phyloP scores from a whole-genome alignment of 2,888 invertebrate genomes.

The Drosophila aldrichi region DNA sequence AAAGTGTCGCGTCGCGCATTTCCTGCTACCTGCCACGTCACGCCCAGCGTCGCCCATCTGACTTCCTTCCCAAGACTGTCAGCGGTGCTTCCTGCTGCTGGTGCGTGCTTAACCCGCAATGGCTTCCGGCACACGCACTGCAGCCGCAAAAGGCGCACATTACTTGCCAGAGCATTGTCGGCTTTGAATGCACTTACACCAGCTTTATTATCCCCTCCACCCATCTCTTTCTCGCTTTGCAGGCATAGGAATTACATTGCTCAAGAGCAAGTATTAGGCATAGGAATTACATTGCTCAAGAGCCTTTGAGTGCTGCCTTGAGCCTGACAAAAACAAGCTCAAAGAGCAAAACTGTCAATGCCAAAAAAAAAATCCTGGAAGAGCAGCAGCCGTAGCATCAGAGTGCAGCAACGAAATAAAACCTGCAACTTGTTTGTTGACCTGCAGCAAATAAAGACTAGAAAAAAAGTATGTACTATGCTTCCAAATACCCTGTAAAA shows the following conservation, averaged over 20 bases:
- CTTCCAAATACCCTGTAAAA: neutral
- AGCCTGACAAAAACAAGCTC: constrained; percentile 24
- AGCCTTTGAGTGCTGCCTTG: constrained; percentile 46
- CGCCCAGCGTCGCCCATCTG: neutral
- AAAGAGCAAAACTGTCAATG: constrained; percentile 35
- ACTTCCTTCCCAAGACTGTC: constrained; percentile 33
- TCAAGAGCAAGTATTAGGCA: constrained; percentile 54
- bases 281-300: constrained; percentile 52
- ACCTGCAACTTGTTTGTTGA: constrained; percentile 48
- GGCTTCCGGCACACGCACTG: constrained; percentile 73
- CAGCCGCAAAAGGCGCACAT: constrained; percentile 56
- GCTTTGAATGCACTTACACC: constrained; percentile 45
- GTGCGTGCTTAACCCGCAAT: constrained; percentile 69
- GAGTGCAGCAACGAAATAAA: constrained; percentile 22
- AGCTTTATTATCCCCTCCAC: neutral
- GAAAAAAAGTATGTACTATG: neutral
- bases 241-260: constrained; percentile 48
- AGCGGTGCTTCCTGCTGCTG: constrained; percentile 37
- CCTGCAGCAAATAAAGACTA: constrained; percentile 30
- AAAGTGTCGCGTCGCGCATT: constrained; percentile 69
- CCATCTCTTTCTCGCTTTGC: neutral
- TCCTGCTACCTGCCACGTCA: constrained; percentile 46
- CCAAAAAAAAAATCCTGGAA: constrained; percentile 4
- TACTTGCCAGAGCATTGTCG: constrained; percentile 39
- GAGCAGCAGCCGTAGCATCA: neutral